Evolutionary conservation across 2,797 vertebrate species (phyloP).

Genomic region (Pelochelys cantorii): DNA sequence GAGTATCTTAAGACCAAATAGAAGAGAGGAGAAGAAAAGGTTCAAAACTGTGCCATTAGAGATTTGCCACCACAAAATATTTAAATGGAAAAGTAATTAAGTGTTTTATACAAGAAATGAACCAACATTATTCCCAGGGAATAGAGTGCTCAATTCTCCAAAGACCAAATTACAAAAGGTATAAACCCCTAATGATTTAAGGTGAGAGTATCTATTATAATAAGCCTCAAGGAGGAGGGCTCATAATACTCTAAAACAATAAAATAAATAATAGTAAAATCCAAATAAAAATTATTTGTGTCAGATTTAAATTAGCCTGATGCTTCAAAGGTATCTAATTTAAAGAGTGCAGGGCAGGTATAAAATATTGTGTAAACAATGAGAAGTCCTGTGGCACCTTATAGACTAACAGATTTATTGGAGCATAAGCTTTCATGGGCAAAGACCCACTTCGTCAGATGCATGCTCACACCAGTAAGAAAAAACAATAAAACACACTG

Average conservation of each 20-base stretch:
- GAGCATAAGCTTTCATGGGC: no score
- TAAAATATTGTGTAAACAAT: background rate
- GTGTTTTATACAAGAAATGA: background rate
- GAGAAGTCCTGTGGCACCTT: no score
- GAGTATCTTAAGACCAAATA: background rate
- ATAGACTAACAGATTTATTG: no score
- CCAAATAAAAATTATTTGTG: background rate
- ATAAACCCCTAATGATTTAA: background rate
- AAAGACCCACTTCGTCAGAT: no score
- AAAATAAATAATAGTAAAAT: background rate
- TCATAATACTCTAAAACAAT: background rate
- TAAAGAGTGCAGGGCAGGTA: background rate
- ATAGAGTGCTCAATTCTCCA: background rate
- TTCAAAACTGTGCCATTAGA: background rate
- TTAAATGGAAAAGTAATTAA: background rate
- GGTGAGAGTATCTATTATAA: background rate
- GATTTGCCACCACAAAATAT: background rate
- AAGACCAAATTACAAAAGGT: background rate
- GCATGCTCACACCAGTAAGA: background rate
- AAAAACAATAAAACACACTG: background rate
- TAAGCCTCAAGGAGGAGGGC: background rate
- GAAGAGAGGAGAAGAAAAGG: background rate
- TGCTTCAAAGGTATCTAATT: background rate
- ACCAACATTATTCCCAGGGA: background rate
- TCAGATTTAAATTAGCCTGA: background rate